Evolutionary conservation across 2,113 vertebrate species (phyloP), one percentile per base, ranked within the genome.

Genomic region (Tautogolabrus adspersus): DNA sequence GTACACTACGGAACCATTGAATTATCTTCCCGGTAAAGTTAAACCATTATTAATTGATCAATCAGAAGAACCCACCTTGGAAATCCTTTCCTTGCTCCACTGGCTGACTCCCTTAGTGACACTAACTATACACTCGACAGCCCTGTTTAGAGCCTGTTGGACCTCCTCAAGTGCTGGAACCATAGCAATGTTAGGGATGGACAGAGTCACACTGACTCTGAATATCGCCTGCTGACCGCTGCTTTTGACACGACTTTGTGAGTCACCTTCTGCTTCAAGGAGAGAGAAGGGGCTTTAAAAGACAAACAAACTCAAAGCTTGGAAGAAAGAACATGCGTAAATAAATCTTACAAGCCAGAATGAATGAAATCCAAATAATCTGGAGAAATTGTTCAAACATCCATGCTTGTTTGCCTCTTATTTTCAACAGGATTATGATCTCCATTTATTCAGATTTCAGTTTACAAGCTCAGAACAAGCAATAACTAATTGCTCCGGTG

Each of bases 71-170:
- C 94, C 49, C 34, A 99, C 98, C 96, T 96, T 94, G 37, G 94
- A 95, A 75, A 93, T 89, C 61, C 94, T 95, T 79, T 98, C 96
- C 30, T 94, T 93, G 84, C 92, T 96, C 98, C 98, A 99, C 72
- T 97, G 96, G 71, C 91, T 90, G 3, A 99, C 95, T 23, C 97
- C 96, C 88, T 96, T 97, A 81, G 88, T 95, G 71, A 96, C 96
- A 10, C 87, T 95, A 88, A 98, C 88, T 55, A 99, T 90, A 73
- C 66, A 94, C 23, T 97, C 96, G 60, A 97, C 95, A 0, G 91
- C 94, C 86, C 91, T 94, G 91, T 96, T 98, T 78, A 99, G 87
- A 0, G 83, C 92, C 88, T 97, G 96, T 77, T 99, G 98, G 6
- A 98, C 74, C 67, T 98, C 96, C 38, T 98, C 97, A 77, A 98